Evolutionary conservation across 2,888 invertebrate genomes (phyloP).

Genomic region (Nomada fucata): DNA sequence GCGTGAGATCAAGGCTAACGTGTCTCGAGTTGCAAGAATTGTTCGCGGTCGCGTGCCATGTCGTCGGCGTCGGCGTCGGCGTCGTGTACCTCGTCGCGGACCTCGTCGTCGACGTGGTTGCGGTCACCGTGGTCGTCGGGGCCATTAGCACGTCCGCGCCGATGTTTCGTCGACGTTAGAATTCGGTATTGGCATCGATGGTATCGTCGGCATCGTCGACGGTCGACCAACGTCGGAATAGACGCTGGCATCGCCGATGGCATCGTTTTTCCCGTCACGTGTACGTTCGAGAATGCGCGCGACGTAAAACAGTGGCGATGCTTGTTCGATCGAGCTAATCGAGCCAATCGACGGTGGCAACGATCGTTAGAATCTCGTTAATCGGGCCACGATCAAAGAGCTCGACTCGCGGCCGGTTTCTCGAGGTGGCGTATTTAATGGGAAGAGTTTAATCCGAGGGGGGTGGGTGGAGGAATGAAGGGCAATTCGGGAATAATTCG

Average conservation of each 20-base stretch:
- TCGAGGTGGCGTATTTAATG: not conserved
- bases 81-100: slow-evolving; percentile 20
- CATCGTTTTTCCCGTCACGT: slow-evolving; percentile 22
- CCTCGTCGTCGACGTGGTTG: slow-evolving; percentile 4
- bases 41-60: slow-evolving; percentile 73
- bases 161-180: slow-evolving; percentile 18
- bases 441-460: too few species aligned
- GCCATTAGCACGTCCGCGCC: slow-evolving; percentile 10
- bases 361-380: slow-evolving; percentile 32
- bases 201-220: slow-evolving; percentile 6
- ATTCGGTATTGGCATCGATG: slow-evolving; percentile 39
- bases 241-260: slow-evolving; percentile 19
- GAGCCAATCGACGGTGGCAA: not conserved
- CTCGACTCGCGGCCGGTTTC: not conserved
- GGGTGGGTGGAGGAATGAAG: not conserved
- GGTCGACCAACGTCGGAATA: slow-evolving; percentile 23
- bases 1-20: slow-evolving; percentile 70
- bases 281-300: slow-evolving; percentile 6
- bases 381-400: slow-evolving; percentile 10
- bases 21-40: slow-evolving; percentile 74
- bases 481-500: too few species aligned
- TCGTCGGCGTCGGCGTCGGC: slow-evolving; percentile 47
- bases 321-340: slow-evolving; percentile 28
- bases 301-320: slow-evolving; percentile 42
- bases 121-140: slow-evolving; percentile 3